Conservation (phyloP, 1,140 invertebrate genomes). For the Pteromalus puparum region DNA sequence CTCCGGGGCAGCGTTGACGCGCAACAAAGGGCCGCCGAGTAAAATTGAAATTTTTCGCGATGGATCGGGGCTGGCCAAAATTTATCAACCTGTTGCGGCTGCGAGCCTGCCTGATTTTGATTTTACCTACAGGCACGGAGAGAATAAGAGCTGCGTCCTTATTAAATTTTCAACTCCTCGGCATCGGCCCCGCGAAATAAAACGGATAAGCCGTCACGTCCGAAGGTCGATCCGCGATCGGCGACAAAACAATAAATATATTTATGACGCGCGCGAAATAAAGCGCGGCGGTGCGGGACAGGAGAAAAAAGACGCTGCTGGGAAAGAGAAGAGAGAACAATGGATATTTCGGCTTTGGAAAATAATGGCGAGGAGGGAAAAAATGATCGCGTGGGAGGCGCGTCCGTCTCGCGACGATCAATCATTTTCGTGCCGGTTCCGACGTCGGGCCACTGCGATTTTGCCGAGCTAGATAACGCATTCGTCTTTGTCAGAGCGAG, state of each 20-base stretch:
- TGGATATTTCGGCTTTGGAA: constrained; percentile 35
- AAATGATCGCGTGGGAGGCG: constrained; percentile 5
- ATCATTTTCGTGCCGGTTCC: constrained; percentile 53
- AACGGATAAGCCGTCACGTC: constrained; percentile 34
- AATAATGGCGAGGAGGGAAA: constrained; percentile 1
- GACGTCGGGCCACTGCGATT: constrained; percentile 49
- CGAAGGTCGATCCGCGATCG: constrained; percentile 23
- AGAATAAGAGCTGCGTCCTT: not conserved
- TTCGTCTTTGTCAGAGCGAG: constrained; percentile 55
- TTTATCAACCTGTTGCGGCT: not conserved
- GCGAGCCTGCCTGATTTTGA: not conserved
- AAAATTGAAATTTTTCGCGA: not conserved
- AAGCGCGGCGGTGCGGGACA: not conserved
- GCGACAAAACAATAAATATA: constrained; percentile 45
- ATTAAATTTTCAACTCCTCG: not conserved
- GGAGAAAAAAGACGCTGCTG: not conserved
- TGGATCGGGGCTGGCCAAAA: not conserved
- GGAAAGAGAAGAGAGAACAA: not conserved
- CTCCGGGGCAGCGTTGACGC: too few relatives aligned
- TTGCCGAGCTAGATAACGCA: constrained; percentile 53
- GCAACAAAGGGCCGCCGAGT: not conserved
- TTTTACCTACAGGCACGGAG: too few relatives aligned
- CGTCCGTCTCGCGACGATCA: constrained; percentile 45
- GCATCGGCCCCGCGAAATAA: not conserved
- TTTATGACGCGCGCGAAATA: constrained; percentile 26